Evolutionary conservation across 2,888 invertebrate genomes (phyloP).

Genomic region (Drosophila demipolita): DNA sequence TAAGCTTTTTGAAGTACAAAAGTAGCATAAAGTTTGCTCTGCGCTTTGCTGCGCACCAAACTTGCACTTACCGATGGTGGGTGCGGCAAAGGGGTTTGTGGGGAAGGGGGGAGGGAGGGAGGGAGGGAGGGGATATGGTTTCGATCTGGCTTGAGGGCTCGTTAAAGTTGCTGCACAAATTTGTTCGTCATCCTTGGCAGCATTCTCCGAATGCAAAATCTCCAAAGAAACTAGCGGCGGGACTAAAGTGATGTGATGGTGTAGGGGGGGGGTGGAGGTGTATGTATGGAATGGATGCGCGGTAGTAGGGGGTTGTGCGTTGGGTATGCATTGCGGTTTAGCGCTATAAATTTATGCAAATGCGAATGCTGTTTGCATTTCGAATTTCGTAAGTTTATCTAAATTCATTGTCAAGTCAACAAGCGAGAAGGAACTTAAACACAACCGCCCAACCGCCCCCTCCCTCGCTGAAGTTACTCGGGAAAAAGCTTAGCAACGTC

Average conservation of each 20-base stretch:
- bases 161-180: slow-evolving; percentile 71
- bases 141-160: slow-evolving; percentile 13
- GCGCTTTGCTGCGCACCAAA: slow-evolving; percentile 65
- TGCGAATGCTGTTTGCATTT: slow-evolving; percentile 79
- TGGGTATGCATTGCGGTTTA: slow-evolving; percentile 12
- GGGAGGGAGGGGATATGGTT: background rate
- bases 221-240: background rate
- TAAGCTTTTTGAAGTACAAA: slow-evolving; percentile 74
- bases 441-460: background rate
- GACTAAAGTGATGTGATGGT: background rate
- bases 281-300: background rate
- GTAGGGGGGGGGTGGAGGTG: background rate
- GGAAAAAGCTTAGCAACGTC: slow-evolving; percentile 55
- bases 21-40: slow-evolving; percentile 75
- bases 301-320: background rate
- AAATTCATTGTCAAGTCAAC: slow-evolving; percentile 79
- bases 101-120: background rate
- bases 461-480: slow-evolving; percentile 3
- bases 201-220: slow-evolving; percentile 51
- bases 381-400: slow-evolving; percentile 79
- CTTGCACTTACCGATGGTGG: slow-evolving; percentile 38
- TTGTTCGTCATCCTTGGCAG: slow-evolving; percentile 42
- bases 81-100: background rate
- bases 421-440: slow-evolving; percentile 1
- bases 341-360: slow-evolving; percentile 75